Evolutionary conservation across 2,888 invertebrate species (phyloP), one percentile per base, ranked within the genome.

Genomic region (Leptarthrus brevirostris): DNA sequence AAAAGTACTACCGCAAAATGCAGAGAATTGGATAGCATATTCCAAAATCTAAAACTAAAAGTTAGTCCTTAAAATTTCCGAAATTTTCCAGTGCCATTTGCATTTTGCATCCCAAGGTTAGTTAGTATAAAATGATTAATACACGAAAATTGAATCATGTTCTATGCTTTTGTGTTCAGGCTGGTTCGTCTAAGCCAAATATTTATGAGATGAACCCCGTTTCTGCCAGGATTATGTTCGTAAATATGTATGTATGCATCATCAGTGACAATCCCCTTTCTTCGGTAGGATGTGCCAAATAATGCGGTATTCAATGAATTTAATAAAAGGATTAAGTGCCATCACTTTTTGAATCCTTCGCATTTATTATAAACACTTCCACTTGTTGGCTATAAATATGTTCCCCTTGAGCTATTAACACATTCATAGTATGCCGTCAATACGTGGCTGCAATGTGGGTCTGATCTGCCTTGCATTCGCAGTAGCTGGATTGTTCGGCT

Each of bases 271-370:
- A n/a, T n/a, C n/a, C n/a, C 16, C 5, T 1, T 47, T 24, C 16
- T 30, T 24, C 26, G 20, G 24, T 10, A 64, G 76, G 72, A 69
- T 74, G 73, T 71, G 56, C 70, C 53, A 72, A 70, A 73, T 30
- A 72, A 76, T 73, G 74, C 58, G 74, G 74, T 61, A 72, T 76
- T 74, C 73, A 72, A 71, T 72, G 71, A 76, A 76, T 76, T 76
- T 76, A 76, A 76, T 76, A 76, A 76, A 76, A 76, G 76, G 76
- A 76, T 76, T 76, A 76, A 76, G 76, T 74, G 73, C 74, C 76
- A 69, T 70, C 74, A 73, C 72, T 76, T 76, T 69, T 61, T 73
- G 54, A 74, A 61, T 76, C 76, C 76, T 76, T 76, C 34, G 76
- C 76, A 76, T 76, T 76, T 76, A 76, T 76, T 74, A 76, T 76